phyloP scores from a whole-genome alignment of 1,140 invertebrate genomes.

The Adelges cooleyi region DNA sequence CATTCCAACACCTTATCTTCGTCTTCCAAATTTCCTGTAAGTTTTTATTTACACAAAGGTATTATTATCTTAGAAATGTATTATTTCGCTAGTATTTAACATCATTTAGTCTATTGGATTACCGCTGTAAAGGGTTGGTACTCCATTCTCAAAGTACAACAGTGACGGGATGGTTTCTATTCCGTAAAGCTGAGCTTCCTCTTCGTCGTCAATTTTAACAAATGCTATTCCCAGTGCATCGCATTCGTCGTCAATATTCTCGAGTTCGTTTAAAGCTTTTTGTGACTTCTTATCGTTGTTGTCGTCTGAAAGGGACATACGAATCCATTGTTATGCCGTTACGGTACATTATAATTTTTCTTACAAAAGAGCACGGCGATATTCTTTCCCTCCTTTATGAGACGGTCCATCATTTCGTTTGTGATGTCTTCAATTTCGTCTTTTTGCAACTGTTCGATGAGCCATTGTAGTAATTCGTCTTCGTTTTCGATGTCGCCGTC shows the following conservation, averaged over 20 bases:
- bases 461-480: constrained; percentile 79
- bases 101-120: constrained; percentile 3
- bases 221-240: constrained; percentile 75
- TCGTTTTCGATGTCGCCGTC: constrained; percentile 86
- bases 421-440: constrained; percentile 93
- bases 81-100: neutral
- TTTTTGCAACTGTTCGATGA: constrained; percentile 70
- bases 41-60: neutral
- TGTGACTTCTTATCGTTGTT: constrained; percentile 81
- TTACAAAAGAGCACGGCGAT: constrained; percentile 87
- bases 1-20: constrained; percentile 81
- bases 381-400: constrained; percentile 77
- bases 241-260: constrained; percentile 91
- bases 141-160: constrained; percentile 83
- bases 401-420: constrained; percentile 81
- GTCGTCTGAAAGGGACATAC: constrained; percentile 62
- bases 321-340: too few species aligned
- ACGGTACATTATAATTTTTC: constrained; percentile 36
- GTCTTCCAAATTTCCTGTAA: constrained; percentile 63
- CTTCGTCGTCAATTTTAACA: constrained; percentile 83
- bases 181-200: constrained; percentile 81
- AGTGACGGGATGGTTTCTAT: constrained; percentile 75
- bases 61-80: neutral
- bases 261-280: constrained; percentile 73
- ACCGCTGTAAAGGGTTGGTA: constrained; percentile 76